phyloP scores from a whole-genome alignment of 2,113 vertebrate species.

The Phalacrocorax carbo region DNA sequence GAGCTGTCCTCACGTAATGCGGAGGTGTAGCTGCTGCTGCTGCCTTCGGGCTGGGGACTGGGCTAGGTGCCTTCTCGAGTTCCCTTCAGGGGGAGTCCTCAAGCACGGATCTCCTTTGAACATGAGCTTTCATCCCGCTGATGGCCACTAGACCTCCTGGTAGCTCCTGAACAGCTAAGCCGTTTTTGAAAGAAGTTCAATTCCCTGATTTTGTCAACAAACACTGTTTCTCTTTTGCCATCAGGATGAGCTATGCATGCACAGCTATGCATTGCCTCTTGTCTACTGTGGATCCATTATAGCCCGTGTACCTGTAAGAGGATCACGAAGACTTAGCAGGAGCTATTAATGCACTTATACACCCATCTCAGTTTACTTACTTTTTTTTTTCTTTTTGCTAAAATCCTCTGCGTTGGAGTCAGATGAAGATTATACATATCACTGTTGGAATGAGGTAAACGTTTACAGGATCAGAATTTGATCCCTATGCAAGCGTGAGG shows the following conservation, averaged over 20 bases:
- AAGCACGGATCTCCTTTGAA: neutral
- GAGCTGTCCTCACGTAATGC: rapidly evolving
- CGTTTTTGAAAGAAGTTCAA: neutral
- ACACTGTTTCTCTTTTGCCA: neutral
- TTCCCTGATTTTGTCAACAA: neutral
- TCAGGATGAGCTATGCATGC: neutral
- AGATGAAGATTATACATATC: conserved; percentile 1
- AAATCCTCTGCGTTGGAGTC: conserved; percentile 16
- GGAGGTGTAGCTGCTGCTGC: neutral
- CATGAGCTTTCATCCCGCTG: neutral
- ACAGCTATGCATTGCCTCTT: neutral
- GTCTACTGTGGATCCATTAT: neutral
- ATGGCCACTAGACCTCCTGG: neutral
- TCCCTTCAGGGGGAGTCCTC: neutral
- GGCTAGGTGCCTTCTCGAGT: rapidly evolving
- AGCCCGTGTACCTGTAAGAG: conserved; percentile 31
- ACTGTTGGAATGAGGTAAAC: neutral
- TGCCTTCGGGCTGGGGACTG: neutral
- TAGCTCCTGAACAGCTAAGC: neutral
- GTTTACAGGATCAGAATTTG: conserved; percentile 11
- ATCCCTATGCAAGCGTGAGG: neutral
- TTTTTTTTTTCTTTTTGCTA: neutral
- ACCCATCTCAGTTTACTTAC: neutral
- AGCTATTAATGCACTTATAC: conserved; percentile 2
- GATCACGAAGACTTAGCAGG: conserved; percentile 27